A percentile compares a stretch with the other conserved stretches of the same genome.
Evolutionary conservation across 2,888 invertebrate genomes (phyloP).

Genomic region (Rhingia rostrata): DNA sequence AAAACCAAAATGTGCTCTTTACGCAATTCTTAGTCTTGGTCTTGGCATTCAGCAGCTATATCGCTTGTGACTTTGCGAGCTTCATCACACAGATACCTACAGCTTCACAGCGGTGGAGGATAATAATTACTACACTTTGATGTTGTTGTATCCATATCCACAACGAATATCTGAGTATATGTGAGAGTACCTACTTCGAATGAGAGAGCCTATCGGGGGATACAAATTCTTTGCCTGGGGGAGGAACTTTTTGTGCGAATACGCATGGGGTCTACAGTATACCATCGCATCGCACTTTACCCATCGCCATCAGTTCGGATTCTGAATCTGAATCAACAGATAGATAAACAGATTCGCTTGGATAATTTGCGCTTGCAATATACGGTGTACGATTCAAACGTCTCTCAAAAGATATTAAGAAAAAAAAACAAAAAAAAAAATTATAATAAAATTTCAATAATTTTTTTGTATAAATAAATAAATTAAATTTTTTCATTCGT

Average conservation of each 20-base stretch:
- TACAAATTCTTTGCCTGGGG: constrained; percentile 58
- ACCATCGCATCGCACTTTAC: constrained; percentile 62
- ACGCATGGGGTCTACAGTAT: constrained; percentile 50
- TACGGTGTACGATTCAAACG: constrained; percentile 18
- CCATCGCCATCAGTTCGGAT: constrained; percentile 73
- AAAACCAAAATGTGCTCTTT: constrained; percentile 8
- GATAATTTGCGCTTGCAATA: constrained; percentile 46
- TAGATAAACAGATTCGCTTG: constrained; percentile 70
- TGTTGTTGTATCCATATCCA: background rate
- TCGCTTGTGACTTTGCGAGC: background rate
- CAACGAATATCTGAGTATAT: constrained; percentile 16
- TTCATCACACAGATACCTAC: constrained; percentile 6
- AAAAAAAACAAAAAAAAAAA: constrained; percentile 20
- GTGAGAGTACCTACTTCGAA: constrained; percentile 55
- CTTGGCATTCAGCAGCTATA: constrained; percentile 52
- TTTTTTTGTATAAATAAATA: constrained; percentile 36
- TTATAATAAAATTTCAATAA: constrained; percentile 50
- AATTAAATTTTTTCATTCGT: constrained; percentile 30
- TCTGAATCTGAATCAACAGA: constrained; percentile 74
- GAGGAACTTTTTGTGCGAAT: constrained; percentile 55
- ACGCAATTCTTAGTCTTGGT: constrained; percentile 30
- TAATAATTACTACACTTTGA: background rate
- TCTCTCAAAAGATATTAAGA: constrained; percentile 4
- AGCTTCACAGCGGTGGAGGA: constrained; percentile 29
- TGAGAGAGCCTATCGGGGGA: constrained; percentile 46